Evolutionary conservation across 2,888 invertebrate species (phyloP).

Genomic region (Zygogramma bicolorata): DNA sequence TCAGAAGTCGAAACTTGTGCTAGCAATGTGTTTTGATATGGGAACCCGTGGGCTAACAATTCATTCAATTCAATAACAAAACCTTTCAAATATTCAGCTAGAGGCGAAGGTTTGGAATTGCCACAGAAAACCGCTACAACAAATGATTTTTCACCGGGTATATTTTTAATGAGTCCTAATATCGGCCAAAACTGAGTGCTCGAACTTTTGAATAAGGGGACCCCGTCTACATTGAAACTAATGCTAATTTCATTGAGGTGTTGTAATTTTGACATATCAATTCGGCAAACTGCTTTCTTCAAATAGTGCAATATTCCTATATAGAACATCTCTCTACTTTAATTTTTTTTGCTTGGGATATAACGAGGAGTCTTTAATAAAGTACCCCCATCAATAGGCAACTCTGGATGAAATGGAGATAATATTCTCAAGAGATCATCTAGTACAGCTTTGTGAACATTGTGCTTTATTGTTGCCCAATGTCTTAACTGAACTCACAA

Average conservation of each 20-base stretch:
- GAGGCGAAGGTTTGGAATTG: conserved; percentile 14
- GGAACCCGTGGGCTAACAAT: conserved; percentile 8
- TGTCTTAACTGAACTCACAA: background rate
- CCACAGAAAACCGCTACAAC: conserved; percentile 23
- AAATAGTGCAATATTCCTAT: background rate
- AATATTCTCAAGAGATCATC: conserved; percentile 1
- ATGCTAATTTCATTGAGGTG: conserved; percentile 9
- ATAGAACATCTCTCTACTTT: conserved; percentile 8
- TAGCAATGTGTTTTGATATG: conserved; percentile 9
- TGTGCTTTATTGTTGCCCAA: conserved; percentile 10
- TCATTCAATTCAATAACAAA: conserved; percentile 14
- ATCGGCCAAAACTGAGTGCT: conserved; percentile 23
- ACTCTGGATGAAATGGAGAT: conserved; percentile 10
- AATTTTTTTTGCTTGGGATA: conserved; percentile 3
- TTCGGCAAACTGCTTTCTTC: background rate
- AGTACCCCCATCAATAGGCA: conserved; percentile 4
- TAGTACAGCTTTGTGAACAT: background rate
- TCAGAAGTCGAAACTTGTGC: too few relatives aligned
- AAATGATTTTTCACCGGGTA: conserved; percentile 11
- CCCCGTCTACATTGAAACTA: conserved; percentile 22
- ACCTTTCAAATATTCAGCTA: conserved; percentile 8
- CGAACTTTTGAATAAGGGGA: conserved; percentile 20
- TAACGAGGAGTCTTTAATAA: conserved; percentile 1
- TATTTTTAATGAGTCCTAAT: conserved; percentile 16
- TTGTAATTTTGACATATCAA: conserved; percentile 7